Evolutionary conservation across 2,888 invertebrate species (phyloP), one percentile per base, ranked within the genome.

Genomic region (Adineta ricciae): DNA sequence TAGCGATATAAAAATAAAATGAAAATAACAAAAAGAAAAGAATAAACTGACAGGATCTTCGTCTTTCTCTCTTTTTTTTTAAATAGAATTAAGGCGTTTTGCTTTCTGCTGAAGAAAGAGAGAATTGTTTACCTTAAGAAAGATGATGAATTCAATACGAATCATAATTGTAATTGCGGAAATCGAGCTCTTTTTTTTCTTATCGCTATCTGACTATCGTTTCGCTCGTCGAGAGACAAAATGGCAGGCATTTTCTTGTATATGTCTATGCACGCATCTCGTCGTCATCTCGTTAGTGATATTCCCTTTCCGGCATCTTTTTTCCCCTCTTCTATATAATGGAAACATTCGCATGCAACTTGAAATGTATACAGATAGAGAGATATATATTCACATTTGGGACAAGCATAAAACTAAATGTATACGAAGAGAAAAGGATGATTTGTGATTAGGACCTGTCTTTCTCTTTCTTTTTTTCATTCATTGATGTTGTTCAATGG

Each of bases 141-240:
- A 64, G 32, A 64, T 64, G 64, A 64, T 64, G 32, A 64, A 64
- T 27, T 64, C 64, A 64, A 32, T 64, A 27, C 64, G 32, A 64
- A 64, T 64, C 64, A 64, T 64, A 64, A 64, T 64, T 64, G 64
- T 64, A 64, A 64, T 64, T 64, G 64, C 64, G 64, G 64, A 64
- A 64, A 64, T 64, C 64, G 64, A 64, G 64, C 64, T 64, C 32
- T 32, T 64, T 32, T n/a, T n/a, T 32, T 32, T 64, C 64, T 64
- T 64, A 64, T 64, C 64, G 64, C 64, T 64, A 64, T 64, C 64
- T 64, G 32, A 32, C 64, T 64, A 64, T 64, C 64, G 64, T 64
- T 64, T 64, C 64, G 64, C 64, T 64, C 64, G 64, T 64, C 64
- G 64, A 64, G 64, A 64, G 64, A 64, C 52, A 19, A 24, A 52